Percentiles rank a stretch among this genome's conserved stretches.
phyloP scores from a whole-genome alignment of 2,797 vertebrate genomes.

The Zalophus californianus region DNA sequence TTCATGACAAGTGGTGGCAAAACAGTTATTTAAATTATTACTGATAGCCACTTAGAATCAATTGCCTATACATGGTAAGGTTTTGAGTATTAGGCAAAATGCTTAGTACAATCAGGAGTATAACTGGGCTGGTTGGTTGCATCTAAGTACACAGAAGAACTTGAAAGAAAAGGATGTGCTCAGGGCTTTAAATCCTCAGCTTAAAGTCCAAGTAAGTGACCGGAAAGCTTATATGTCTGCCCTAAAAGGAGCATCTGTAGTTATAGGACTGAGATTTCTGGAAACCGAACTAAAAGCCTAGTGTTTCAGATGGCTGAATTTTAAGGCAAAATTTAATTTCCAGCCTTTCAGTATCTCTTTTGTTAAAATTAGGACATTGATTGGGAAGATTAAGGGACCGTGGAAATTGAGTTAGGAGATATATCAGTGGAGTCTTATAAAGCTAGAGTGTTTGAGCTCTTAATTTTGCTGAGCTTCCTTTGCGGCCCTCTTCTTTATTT shows the following conservation, averaged over 20 bases:
- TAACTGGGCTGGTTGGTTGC: neutral
- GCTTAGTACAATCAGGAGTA: neutral
- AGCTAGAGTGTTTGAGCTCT: neutral
- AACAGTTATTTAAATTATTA: neutral
- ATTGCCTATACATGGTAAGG: neutral
- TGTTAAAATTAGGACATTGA: neutral
- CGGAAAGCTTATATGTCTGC: neutral
- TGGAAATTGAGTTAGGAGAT: neutral
- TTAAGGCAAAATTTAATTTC: conserved; percentile 11
- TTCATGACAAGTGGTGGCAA: neutral
- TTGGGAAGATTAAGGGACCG: neutral
- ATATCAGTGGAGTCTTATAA: neutral
- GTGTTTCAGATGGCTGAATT: neutral
- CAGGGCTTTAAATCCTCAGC: neutral
- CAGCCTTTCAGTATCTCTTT: neutral
- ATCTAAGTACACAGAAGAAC: neutral
- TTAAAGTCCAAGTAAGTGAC: neutral
- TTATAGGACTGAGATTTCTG: neutral
- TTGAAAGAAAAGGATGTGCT: neutral
- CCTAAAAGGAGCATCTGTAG: neutral
- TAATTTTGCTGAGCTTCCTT: neutral
- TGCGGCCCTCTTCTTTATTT: neutral
- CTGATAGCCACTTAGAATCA: neutral
- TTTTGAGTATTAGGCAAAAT: neutral
- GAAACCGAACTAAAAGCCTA: conserved; percentile 7